A percentile compares a stretch with the other conserved stretches of the same genome.
Evolutionary conservation across 2,113 vertebrate species (phyloP).

Genomic region (Hippocampus mohnikei): DNA sequence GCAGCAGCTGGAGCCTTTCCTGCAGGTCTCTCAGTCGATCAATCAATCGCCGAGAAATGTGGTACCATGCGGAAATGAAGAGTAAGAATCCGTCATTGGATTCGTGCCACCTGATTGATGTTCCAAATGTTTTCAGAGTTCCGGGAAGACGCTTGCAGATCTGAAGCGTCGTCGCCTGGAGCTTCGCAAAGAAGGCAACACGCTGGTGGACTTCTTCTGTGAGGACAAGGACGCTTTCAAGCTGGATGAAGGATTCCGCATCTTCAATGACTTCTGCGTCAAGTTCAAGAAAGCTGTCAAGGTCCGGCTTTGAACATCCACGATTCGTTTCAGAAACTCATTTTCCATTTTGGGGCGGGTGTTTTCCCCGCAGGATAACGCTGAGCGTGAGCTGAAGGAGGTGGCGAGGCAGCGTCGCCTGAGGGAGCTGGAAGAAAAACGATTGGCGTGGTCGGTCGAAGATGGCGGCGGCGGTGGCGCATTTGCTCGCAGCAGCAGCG

Average conservation of each 20-base stretch:
- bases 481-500: slow-evolving; percentile 89
- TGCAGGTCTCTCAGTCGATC: slow-evolving; percentile 76
- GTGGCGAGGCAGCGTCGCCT: slow-evolving; percentile 77
- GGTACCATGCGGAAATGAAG: background rate
- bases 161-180: slow-evolving; percentile 80
- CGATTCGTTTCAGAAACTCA: background rate
- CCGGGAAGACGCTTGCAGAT: slow-evolving; percentile 80
- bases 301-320: slow-evolving; percentile 64
- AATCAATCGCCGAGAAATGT: background rate
- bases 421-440: slow-evolving; percentile 84
- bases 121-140: slow-evolving; percentile 70
- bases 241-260: slow-evolving; percentile 93
- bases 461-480: slow-evolving; percentile 76
- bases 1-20: slow-evolving; percentile 85
- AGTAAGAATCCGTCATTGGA: background rate
- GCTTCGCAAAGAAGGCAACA: slow-evolving; percentile 81
- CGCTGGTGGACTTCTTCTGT: slow-evolving; percentile 96
- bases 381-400: slow-evolving; percentile 83
- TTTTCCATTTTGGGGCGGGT: background rate
- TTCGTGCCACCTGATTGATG: background rate
- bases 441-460: slow-evolving; percentile 73
- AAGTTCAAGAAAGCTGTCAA: slow-evolving; percentile 94
- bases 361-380: slow-evolving; percentile 80
- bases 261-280: slow-evolving; percentile 93
- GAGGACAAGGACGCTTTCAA: slow-evolving; percentile 97